Evolutionary conservation across 1,140 invertebrate genomes (phyloP), one percentile per base, ranked within the genome.

Genomic region (Caenorhabditis tropicalis): DNA sequence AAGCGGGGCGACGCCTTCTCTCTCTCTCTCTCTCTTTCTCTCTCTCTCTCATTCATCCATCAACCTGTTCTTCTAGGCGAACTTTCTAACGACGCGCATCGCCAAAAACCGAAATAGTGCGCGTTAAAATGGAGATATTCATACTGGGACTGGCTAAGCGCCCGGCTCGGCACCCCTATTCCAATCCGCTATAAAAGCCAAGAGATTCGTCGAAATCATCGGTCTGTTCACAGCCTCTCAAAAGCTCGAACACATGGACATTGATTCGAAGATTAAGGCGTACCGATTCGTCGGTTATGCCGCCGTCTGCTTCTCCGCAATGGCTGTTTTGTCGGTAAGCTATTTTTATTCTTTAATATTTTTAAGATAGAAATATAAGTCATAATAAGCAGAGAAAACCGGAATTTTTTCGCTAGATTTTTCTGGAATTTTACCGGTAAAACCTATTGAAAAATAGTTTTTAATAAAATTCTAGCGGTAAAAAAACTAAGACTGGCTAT

Each of bases 261-360:
- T 86, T 39, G 87, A 88, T 82, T 65, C 82, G 33, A 83, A 87
- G 70, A 87, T 86, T 49, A 86, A 86, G 79, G 87, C 87, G 21
- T 88, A 88, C 87, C 84, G 86, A 51, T 88, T 87, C 82, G 86
- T 88, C 85, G 87, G 87, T 79, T 88, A 88, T 58, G 85, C 87
- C 46, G 86, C 86, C 65, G 87, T 88, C 53, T 65, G 58, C 49
- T 88, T 88, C 85, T 84, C 84, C 21, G 86, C 84, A 9, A 87
- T 88, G 39, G 79, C 86, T 85, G 81, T 87, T 36, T 58, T 88
- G 16, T 88, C 86, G 49, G 85, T 70, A n/a, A 70, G 58, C 16
- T 36, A n/a, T n/a, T n/a, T 87, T 36, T n/a, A 10, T 36, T 81
- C n/a, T 15, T 49, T 79, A 24, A 21, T 21, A n/a, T n/a, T n/a